These are phyloP conservation scores for Sitta carolinensis DNA, from an alignment of 2,797 vertebrate genomes.

Conservation along the genomic window DNA sequence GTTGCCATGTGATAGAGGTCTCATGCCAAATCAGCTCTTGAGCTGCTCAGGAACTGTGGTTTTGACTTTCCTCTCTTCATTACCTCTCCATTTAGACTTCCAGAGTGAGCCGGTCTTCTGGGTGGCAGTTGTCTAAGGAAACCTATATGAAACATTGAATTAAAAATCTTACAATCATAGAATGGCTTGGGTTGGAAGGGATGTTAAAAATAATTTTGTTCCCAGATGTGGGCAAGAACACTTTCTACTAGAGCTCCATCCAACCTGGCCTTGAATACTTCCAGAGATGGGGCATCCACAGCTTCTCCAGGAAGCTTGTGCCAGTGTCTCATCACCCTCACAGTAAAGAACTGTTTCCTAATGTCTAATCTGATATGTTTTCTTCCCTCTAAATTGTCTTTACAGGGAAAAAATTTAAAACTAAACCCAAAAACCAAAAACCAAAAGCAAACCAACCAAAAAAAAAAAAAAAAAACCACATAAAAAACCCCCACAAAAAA, in stretches of 20 bases:
- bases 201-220: background rate
- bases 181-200: background rate
- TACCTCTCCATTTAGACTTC: background rate
- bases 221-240: background rate
- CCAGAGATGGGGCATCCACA: background rate
- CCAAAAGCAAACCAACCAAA: background rate
- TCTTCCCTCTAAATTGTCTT: background rate
- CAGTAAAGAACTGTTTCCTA: background rate
- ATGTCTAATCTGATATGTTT: accelerated
- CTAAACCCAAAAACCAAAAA: too few relatives aligned
- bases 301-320: background rate
- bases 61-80: background rate
- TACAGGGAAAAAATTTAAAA: background rate
- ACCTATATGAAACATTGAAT: background rate
- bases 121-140: background rate
- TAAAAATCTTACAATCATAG: background rate
- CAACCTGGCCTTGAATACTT: background rate
- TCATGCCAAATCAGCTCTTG: background rate
- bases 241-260: background rate
- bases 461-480: too few relatives aligned
- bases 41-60: background rate
- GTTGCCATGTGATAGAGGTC: background rate
- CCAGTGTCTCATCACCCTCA: background rate
- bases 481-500: background rate
- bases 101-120: background rate